phyloP scores from a whole-genome alignment of 2,113 vertebrate species.

The Platichthys flesus region DNA sequence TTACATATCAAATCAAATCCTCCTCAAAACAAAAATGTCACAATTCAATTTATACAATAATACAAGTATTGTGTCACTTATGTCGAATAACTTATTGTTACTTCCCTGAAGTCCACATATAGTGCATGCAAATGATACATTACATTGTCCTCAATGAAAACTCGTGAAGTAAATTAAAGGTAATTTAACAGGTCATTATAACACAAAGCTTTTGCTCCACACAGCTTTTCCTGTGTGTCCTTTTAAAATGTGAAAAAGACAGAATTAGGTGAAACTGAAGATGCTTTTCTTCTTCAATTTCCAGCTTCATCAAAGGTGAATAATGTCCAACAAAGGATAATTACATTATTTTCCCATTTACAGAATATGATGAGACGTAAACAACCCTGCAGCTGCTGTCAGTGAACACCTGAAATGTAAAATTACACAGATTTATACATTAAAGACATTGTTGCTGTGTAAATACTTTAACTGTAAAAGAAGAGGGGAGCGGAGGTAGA shows the following conservation, averaged over 20 bases:
- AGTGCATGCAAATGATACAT: conserved; percentile 58
- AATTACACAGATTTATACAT: not conserved
- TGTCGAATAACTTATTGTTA: conserved; percentile 10
- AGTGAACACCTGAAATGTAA: too few species aligned
- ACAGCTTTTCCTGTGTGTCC: not conserved
- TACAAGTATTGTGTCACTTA: conserved; percentile 3
- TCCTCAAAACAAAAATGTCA: not conserved
- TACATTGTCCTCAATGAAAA: conserved; percentile 18
- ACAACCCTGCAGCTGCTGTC: not conserved
- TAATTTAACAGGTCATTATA: not conserved
- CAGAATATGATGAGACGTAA: not conserved
- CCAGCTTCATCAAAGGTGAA: not conserved
- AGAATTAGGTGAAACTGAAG: not conserved
- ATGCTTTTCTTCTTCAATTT: not conserved
- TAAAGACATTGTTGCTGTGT: not conserved
- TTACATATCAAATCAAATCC: conserved; percentile 13
- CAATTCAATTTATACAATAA: not conserved
- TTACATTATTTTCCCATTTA: not conserved
- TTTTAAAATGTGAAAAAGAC: not conserved
- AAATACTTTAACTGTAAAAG: not conserved
- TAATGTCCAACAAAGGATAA: not conserved
- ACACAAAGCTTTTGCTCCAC: conserved; percentile 1
- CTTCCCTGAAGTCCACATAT: conserved; percentile 58
- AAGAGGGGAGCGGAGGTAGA: conserved; percentile 53
- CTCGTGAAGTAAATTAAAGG: not conserved